These are phyloP conservation scores for Enteromius argenteus DNA, from an alignment of 2,797 vertebrate genomes.

Conservation along the genomic window DNA sequence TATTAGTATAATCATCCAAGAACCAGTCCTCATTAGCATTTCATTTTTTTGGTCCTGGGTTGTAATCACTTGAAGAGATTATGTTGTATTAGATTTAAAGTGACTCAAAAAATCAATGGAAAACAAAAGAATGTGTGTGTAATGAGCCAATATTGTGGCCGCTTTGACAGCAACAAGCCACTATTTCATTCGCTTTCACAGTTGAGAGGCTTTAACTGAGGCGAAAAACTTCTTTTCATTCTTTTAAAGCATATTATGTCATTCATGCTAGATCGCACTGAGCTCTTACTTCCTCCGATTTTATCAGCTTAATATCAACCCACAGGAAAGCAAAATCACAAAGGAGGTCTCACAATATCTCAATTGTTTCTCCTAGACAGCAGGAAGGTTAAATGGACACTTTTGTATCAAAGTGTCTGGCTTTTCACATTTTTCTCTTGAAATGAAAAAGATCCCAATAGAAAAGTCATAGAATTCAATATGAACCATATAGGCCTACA, in stretches of 20 bases:
- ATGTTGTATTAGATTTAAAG: constrained; percentile 25
- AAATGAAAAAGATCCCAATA: neutral
- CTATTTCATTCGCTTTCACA: neutral
- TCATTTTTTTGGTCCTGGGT: neutral
- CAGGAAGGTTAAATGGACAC: too few relatives aligned
- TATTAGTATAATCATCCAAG: neutral
- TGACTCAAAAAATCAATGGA: neutral
- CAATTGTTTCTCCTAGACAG: neutral
- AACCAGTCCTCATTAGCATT: constrained; percentile 22
- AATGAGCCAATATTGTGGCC: neutral
- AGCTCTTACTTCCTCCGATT: neutral
- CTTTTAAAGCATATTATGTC: constrained; percentile 4
- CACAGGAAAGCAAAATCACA: neutral
- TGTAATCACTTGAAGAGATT: constrained; percentile 30
- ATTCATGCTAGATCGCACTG: neutral
- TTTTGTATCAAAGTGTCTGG: neutral
- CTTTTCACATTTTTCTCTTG: neutral
- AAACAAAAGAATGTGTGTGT: constrained; percentile 25
- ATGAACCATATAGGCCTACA: too few relatives aligned
- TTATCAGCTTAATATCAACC: constrained; percentile 1
- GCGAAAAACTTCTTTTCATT: constrained; percentile 29
- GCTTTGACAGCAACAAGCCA: neutral
- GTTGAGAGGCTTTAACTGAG: neutral
- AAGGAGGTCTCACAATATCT: neutral
- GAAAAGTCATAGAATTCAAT: neutral